Evolutionary conservation across 1,140 invertebrate genomes (phyloP).

Genomic region (Pseudomyrmex flavicornis): DNA sequence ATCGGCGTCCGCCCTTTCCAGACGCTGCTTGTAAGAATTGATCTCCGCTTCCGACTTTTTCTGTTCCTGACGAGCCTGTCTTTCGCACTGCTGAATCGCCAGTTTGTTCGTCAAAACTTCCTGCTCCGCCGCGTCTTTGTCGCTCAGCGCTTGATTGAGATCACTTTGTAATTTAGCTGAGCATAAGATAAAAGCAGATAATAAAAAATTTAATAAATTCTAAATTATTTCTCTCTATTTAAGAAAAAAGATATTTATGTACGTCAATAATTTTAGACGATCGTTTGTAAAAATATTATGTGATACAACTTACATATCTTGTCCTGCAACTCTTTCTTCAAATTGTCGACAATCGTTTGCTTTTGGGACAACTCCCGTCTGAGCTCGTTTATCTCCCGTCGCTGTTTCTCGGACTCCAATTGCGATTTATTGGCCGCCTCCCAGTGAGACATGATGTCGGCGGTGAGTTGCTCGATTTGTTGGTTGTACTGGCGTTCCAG

Average conservation of each 20-base stretch:
- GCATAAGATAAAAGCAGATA: slow-evolving; percentile 43
- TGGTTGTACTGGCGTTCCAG: slow-evolving; percentile 91
- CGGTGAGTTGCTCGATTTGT: slow-evolving; percentile 90
- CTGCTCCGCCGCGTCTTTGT: slow-evolving; percentile 91
- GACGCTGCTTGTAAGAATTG: slow-evolving; percentile 90
- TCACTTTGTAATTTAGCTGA: slow-evolving; percentile 90
- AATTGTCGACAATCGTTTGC: slow-evolving; percentile 89
- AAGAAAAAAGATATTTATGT: not conserved
- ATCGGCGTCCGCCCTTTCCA: slow-evolving; percentile 92
- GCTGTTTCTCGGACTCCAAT: slow-evolving; percentile 91
- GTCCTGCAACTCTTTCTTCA: slow-evolving; percentile 91
- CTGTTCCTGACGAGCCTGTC: slow-evolving; percentile 91
- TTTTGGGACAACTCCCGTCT: slow-evolving; percentile 90
- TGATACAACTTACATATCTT: slow-evolving; percentile 88
- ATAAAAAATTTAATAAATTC: slow-evolving; percentile 7
- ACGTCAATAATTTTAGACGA: not conserved
- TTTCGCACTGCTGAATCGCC: slow-evolving; percentile 88
- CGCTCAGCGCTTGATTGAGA: slow-evolving; percentile 89
- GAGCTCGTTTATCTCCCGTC: slow-evolving; percentile 90
- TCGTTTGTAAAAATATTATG: not conserved
- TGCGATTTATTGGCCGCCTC: slow-evolving; percentile 91
- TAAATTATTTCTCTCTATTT: not conserved
- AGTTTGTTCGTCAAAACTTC: slow-evolving; percentile 89
- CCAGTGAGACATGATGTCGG: slow-evolving; percentile 92
- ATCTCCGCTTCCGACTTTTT: slow-evolving; percentile 91